phyloP scores from a whole-genome alignment of 1,140 invertebrate genomes.

The Drosophila albomicans region DNA sequence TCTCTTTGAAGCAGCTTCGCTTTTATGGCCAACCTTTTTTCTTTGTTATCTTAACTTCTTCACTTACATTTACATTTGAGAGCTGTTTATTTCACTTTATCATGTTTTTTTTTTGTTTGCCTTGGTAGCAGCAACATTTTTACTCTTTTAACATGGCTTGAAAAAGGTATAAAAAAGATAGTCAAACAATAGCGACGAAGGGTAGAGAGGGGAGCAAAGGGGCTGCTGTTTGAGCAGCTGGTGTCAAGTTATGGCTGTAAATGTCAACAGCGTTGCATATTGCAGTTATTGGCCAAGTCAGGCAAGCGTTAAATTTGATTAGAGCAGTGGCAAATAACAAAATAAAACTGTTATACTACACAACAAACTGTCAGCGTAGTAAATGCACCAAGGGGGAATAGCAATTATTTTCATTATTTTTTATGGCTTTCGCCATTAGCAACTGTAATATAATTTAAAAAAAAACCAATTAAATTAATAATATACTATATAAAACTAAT shows the following conservation, averaged over 20 bases:
- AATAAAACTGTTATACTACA: conserved; percentile 12
- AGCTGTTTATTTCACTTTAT: not conserved
- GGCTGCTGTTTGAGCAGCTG: conserved; percentile 1
- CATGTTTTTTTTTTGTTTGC: not conserved
- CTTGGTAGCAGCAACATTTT: not conserved
- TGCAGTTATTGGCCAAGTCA: conserved; percentile 7
- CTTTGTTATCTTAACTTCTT: conserved; percentile 16
- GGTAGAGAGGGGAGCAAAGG: not conserved
- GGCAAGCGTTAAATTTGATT: conserved; percentile 32
- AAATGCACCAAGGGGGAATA: not conserved
- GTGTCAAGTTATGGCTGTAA: conserved; percentile 6
- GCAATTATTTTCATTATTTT: not conserved
- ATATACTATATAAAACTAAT: too few relatives aligned
- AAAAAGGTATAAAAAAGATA: not conserved
- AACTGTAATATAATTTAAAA: too few relatives aligned
- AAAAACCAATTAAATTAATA: too few relatives aligned
- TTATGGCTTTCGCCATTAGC: too few relatives aligned
- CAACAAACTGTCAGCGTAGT: not conserved
- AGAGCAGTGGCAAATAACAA: not conserved
- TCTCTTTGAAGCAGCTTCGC: not conserved
- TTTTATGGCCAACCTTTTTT: not conserved
- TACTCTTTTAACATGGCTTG: conserved; percentile 1
- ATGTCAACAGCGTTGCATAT: conserved; percentile 25
- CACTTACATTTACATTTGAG: conserved; percentile 1
- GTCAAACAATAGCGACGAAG: not conserved